Conservation (phyloP, 2,113 vertebrate species). For the Mandrillus leucophaeus region DNA sequence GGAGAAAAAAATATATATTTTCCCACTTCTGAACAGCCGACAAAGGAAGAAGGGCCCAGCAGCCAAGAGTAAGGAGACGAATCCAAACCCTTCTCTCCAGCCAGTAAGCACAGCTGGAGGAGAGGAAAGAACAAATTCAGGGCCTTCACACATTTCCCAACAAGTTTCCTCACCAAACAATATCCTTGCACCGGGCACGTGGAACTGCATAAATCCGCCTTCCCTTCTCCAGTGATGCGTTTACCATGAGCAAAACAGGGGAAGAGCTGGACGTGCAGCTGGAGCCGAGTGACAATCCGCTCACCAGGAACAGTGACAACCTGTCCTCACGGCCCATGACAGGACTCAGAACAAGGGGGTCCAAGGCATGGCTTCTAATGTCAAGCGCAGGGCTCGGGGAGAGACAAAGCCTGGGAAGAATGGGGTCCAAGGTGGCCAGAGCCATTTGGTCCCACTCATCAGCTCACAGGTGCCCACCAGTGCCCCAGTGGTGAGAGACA, state of each 20-base stretch:
- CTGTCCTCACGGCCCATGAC: background rate
- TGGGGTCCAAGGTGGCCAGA: background rate
- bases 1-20: background rate
- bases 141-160: background rate
- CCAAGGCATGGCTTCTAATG: background rate
- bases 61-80: background rate
- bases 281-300: background rate
- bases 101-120: conserved; percentile 31
- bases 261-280: background rate
- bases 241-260: background rate
- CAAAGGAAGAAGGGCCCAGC: background rate
- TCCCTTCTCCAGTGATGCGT: background rate
- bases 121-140: background rate
- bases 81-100: background rate
- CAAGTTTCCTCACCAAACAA: background rate
- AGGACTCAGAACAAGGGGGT: background rate
- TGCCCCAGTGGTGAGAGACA: background rate
- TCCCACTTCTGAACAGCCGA: background rate
- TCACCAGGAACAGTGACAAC: background rate
- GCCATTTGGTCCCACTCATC: too few relatives aligned
- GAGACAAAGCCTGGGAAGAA: background rate
- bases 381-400: fast-evolving
- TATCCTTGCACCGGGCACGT: background rate
- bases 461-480: background rate
- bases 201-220: conserved; percentile 26